phyloP scores from a whole-genome alignment of 2,113 vertebrate genomes.

The Phoenicopterus ruber region DNA sequence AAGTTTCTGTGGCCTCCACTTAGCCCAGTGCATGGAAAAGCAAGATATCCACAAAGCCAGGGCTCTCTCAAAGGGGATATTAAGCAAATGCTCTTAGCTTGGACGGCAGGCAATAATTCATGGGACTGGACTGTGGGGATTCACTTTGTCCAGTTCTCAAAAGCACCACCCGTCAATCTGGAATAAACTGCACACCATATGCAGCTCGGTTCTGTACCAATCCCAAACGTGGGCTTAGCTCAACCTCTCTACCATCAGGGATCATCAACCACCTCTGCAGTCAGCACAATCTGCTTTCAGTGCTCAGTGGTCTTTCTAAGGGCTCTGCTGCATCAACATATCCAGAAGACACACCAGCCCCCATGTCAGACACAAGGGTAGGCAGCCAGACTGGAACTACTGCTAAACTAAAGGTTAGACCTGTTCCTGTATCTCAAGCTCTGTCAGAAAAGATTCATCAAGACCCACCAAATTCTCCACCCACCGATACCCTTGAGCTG shows the following conservation, averaged over 20 bases:
- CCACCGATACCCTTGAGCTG: neutral
- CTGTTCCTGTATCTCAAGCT: neutral
- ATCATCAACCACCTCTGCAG: neutral
- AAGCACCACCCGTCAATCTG: neutral
- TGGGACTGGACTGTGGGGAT: neutral
- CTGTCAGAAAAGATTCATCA: neutral
- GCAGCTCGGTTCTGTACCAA: fast-evolving
- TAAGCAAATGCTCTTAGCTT: neutral
- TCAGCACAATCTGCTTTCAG: neutral
- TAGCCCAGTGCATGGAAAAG: neutral
- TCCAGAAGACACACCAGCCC: neutral
- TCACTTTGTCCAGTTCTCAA: neutral
- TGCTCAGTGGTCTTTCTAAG: neutral
- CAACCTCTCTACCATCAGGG: neutral
- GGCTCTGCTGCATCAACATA: neutral
- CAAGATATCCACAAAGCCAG: neutral
- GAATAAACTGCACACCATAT: neutral
- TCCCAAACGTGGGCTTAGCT: neutral
- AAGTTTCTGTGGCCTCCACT: neutral
- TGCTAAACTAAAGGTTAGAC: neutral
- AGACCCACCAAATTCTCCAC: neutral
- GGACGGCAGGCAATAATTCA: neutral
- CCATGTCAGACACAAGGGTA: fast-evolving
- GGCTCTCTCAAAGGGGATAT: neutral
- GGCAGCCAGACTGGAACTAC: neutral